These are phyloP conservation scores for Pseudachorutes palmiensis DNA, from an alignment of 1,140 invertebrate species.

Conservation along the genomic window DNA sequence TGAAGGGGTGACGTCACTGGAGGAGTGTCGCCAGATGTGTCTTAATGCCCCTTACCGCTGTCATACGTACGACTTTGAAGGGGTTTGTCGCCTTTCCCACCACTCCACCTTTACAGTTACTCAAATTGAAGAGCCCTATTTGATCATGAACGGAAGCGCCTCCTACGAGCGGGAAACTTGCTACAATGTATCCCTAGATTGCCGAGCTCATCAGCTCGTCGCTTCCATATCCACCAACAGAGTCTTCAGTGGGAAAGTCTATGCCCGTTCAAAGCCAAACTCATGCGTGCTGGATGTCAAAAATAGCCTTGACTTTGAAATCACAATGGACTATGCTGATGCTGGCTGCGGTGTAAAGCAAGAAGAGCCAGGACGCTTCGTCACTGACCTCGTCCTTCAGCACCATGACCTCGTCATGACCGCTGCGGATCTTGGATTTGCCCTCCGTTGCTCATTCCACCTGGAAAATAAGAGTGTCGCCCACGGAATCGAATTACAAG, in stretches of 20 bases:
- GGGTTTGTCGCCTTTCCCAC: conserved; percentile 49
- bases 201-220: conserved; percentile 47
- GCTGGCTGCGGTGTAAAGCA: conserved; percentile 45
- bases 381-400: conserved; percentile 40
- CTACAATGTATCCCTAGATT: conserved; percentile 49
- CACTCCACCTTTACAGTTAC: conserved; percentile 46
- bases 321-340: conserved; percentile 45
- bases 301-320: conserved; percentile 44
- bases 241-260: conserved; percentile 50
- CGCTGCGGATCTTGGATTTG: conserved; percentile 48
- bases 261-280: conserved; percentile 47
- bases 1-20: conserved; percentile 44
- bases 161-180: conserved; percentile 50
- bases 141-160: conserved; percentile 44
- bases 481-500: conserved; percentile 44
- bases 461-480: conserved; percentile 47
- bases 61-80: conserved; percentile 49
- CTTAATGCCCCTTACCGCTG: conserved; percentile 46
- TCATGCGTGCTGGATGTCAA: conserved; percentile 47
- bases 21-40: conserved; percentile 47
- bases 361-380: conserved; percentile 44
- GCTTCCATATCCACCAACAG: conserved; percentile 48
- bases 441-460: conserved; percentile 49
- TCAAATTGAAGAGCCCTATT: conserved; percentile 47
- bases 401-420: conserved; percentile 51